A percentile compares a stretch with the other conserved stretches of the same genome.
Evolutionary conservation across 1,140 invertebrate species (phyloP).

Genomic region (Wasmannia auropunctata): DNA sequence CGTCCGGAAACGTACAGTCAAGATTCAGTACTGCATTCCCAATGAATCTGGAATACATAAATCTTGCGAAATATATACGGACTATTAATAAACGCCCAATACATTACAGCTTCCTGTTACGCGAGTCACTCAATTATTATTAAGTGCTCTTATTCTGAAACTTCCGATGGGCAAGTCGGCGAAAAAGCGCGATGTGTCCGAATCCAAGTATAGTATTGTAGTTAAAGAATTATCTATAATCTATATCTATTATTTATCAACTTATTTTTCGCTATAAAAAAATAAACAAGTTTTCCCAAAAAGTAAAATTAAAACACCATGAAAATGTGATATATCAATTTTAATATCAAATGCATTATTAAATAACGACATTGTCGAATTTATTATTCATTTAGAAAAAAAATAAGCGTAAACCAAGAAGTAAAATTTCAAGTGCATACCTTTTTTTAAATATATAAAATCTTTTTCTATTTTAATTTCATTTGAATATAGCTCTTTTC

Average conservation of each 20-base stretch:
- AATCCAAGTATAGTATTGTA: background rate
- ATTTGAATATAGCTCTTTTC: too few species aligned
- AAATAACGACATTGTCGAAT: background rate
- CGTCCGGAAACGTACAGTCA: background rate
- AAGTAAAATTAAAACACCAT: background rate
- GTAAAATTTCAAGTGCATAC: background rate
- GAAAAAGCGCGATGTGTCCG: background rate
- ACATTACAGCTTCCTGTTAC: background rate
- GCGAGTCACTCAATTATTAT: background rate
- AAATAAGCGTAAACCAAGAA: background rate
- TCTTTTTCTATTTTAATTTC: background rate
- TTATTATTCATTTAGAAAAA: background rate
- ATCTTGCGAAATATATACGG: background rate
- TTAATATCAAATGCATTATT: background rate
- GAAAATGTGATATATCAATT: background rate
- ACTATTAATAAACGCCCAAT: constrained; percentile 6
- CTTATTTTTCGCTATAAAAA: background rate
- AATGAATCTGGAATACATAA: background rate
- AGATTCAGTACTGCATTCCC: background rate
- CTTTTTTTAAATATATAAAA: background rate
- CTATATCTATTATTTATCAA: background rate
- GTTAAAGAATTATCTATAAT: background rate
- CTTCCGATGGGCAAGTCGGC: too few species aligned
- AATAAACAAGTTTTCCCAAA: background rate
- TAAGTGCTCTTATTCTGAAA: background rate